phyloP scores from a whole-genome alignment of 1,140 invertebrate species.

The Ceratina japonica region DNA sequence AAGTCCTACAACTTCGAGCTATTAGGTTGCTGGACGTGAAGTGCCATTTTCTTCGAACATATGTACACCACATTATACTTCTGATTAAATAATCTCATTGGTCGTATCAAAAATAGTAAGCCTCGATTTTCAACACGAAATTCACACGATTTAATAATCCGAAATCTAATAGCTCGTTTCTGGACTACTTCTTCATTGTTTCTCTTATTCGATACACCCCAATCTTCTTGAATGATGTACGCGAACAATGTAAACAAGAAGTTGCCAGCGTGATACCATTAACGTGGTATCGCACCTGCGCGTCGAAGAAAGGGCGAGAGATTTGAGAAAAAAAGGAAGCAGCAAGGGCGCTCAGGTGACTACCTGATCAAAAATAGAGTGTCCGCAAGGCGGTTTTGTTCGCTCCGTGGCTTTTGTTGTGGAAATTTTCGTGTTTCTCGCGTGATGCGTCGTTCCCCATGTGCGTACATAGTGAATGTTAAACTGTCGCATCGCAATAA shows the following conservation, averaged over 20 bases:
- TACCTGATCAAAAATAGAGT: constrained; percentile 72
- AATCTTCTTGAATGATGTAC: background rate
- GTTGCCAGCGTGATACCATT: constrained; percentile 33
- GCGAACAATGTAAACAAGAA: constrained; percentile 17
- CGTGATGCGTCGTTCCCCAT: background rate
- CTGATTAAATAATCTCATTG: no score
- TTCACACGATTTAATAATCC: background rate
- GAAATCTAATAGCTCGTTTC: background rate
- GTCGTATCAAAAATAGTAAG: no score
- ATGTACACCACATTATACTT: no score
- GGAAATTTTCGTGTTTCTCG: constrained; percentile 67
- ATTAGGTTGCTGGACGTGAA: no score
- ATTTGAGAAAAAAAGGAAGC: constrained; percentile 51
- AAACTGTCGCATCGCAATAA: constrained; percentile 26
- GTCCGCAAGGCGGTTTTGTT: constrained; percentile 59
- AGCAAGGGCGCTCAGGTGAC: constrained; percentile 67
- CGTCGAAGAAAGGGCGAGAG: constrained; percentile 33
- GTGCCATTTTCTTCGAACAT: no score
- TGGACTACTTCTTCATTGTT: no score
- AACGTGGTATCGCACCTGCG: constrained; percentile 54
- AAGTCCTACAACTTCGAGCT: background rate
- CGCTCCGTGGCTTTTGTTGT: constrained; percentile 67
- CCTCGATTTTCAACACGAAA: no score
- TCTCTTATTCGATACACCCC: background rate
- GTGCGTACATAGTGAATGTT: constrained; percentile 30